Conservation (phyloP, 2,113 vertebrate genomes). For the Sisor rabdophorus region DNA sequence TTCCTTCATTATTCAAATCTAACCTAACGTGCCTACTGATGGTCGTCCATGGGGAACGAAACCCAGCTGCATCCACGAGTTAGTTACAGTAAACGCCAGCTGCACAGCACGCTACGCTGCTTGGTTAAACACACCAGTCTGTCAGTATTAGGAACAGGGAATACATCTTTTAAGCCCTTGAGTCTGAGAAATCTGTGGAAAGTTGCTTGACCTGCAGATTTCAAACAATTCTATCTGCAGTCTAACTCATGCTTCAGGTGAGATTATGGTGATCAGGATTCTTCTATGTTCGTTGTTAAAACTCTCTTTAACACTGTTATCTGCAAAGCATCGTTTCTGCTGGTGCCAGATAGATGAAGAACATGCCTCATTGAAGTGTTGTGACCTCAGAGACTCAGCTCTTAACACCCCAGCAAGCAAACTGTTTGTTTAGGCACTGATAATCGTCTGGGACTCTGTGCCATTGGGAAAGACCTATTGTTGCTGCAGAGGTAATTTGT, state of each 20-base stretch:
- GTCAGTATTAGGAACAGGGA: constrained; percentile 18
- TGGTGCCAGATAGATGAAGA: constrained; percentile 69
- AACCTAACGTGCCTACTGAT: constrained; percentile 44
- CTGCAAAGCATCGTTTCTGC: constrained; percentile 44
- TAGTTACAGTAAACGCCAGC: constrained; percentile 36
- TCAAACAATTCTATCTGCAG: constrained; percentile 51
- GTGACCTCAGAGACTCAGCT: constrained; percentile 61
- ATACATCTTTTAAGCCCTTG: constrained; percentile 40
- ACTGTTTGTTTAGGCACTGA: constrained; percentile 56
- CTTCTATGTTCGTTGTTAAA: constrained; percentile 62
- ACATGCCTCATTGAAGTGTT: constrained; percentile 53
- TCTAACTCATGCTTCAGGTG: constrained; percentile 53
- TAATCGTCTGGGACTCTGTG: constrained; percentile 56
- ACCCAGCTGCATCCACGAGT: constrained; percentile 32
- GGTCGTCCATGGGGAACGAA: constrained; percentile 26
- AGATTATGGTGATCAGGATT: constrained; percentile 70
- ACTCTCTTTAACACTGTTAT: constrained; percentile 54
- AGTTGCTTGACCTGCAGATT: constrained; percentile 65
- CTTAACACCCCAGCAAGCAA: constrained; percentile 32
- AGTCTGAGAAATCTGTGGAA: constrained; percentile 61
- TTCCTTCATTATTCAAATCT: constrained; percentile 41
- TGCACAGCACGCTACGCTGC: constrained; percentile 10
- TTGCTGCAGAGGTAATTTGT: constrained; percentile 65
- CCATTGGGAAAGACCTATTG: constrained; percentile 58
- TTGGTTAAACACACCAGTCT: constrained; percentile 20